These are phyloP conservation scores for Carcina quercana DNA, from an alignment of 2,888 invertebrate species.

Conservation along the genomic window DNA sequence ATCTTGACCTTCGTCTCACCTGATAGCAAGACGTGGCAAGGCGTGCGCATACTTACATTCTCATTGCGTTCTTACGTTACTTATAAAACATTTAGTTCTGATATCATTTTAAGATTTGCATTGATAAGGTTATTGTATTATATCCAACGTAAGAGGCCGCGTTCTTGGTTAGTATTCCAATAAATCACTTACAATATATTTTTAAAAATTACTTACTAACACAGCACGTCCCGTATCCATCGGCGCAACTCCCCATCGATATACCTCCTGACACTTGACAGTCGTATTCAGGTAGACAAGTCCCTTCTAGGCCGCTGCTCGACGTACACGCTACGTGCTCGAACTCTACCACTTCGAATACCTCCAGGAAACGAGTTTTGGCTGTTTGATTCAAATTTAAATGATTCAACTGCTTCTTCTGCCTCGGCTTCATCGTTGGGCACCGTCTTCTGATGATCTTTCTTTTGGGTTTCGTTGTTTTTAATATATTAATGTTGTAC, in stretches of 20 bases:
- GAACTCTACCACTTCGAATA: constrained; percentile 82
- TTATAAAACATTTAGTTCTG: too few relatives aligned
- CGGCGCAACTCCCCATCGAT: constrained; percentile 80
- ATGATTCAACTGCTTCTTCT: constrained; percentile 19
- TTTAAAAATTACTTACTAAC: constrained; percentile 77
- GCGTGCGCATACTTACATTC: too few relatives aligned
- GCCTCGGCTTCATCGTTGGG: constrained; percentile 18
- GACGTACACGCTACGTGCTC: constrained; percentile 77
- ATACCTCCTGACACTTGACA: constrained; percentile 78
- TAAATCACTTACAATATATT: too few relatives aligned
- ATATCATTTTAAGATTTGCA: too few relatives aligned
- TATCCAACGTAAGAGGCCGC: too few relatives aligned
- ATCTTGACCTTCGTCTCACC: too few relatives aligned
- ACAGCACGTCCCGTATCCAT: constrained; percentile 84
- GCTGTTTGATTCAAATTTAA: constrained; percentile 14
- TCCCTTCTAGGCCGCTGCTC: constrained; percentile 77
- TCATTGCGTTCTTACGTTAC: too few relatives aligned
- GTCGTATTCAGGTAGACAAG: constrained; percentile 80
- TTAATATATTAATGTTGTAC: constrained; percentile 24
- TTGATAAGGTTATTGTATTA: too few relatives aligned
- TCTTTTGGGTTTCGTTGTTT: constrained; percentile 21
- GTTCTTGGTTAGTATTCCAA: not conserved
- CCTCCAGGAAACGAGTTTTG: constrained; percentile 71
- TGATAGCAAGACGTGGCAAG: too few relatives aligned
- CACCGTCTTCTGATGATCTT: constrained; percentile 31